These are phyloP conservation scores for Trissolcus japonicus DNA, from an alignment of 2,888 invertebrate species.

Conservation along the genomic window DNA sequence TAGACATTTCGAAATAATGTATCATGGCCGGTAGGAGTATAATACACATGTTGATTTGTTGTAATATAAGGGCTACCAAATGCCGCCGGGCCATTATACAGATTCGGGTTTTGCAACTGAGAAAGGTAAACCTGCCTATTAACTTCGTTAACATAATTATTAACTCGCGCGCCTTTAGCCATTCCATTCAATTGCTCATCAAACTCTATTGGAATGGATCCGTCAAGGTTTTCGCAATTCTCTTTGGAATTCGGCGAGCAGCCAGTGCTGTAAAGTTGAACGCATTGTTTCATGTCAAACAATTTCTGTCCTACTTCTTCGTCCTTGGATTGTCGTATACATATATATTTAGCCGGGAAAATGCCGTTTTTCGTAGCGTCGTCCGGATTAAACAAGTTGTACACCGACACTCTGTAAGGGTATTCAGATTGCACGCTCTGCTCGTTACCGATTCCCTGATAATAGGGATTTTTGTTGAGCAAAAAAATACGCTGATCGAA, in stretches of 20 bases:
- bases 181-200: conserved; percentile 6
- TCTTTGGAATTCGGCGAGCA: conserved; percentile 44
- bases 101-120: too few relatives aligned
- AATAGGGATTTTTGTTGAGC: conserved; percentile 29
- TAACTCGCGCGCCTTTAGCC: neutral
- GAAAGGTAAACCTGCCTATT: neutral
- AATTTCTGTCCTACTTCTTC: conserved; percentile 25
- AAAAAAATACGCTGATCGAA: conserved; percentile 50
- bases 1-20: neutral
- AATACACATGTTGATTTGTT: conserved; percentile 9
- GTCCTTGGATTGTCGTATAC: conserved; percentile 15
- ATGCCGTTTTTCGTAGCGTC: neutral
- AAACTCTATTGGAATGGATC: conserved; percentile 35
- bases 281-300: conserved; percentile 58
- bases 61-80: conserved; percentile 4
- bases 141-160: neutral
- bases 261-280: conserved; percentile 54
- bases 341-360: conserved; percentile 12
- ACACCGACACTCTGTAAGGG: conserved; percentile 24
- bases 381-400: conserved; percentile 17
- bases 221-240: conserved; percentile 14
- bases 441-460: neutral
- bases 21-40: neutral
- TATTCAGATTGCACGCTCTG: neutral
- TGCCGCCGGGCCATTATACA: neutral